Conservation (phyloP, 1,140 invertebrate genomes). For the Drosophila santomea region DNA sequence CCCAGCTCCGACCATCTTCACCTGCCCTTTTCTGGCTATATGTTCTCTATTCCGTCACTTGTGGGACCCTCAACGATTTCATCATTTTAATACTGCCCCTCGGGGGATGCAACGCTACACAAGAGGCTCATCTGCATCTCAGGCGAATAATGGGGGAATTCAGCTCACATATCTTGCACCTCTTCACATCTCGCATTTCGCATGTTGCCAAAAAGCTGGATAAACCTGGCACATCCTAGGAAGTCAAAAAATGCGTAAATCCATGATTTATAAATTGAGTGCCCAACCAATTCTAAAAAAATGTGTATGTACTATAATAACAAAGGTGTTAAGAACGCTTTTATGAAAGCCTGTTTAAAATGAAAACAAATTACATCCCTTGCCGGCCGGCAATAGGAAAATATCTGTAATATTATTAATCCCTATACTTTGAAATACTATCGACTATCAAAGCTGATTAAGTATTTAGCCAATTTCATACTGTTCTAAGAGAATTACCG, state of each 20-base stretch:
- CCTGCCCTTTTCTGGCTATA: constrained; percentile 5
- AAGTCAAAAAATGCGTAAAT: neutral
- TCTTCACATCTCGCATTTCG: neutral
- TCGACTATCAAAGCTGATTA: neutral
- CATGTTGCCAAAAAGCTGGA: neutral
- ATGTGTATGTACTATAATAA: no score
- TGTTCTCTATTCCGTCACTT: constrained; percentile 25
- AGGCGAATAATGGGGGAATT: neutral
- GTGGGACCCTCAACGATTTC: constrained; percentile 60
- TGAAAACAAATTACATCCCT: neutral
- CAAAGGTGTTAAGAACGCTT: neutral
- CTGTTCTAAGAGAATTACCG: neutral
- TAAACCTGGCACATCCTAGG: neutral
- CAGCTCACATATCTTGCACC: neutral
- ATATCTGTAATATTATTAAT: no score
- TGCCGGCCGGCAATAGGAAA: neutral
- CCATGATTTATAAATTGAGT: no score
- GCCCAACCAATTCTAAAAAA: no score
- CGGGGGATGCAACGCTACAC: constrained; percentile 29
- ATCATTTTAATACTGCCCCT: constrained; percentile 64
- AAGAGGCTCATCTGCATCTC: constrained; percentile 19
- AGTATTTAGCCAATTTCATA: neutral
- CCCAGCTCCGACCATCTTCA: constrained; percentile 24
- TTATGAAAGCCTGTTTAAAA: neutral
- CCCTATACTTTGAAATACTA: no score